Conservation (phyloP, 2,888 invertebrate genomes). For the Phortica okadai region DNA sequence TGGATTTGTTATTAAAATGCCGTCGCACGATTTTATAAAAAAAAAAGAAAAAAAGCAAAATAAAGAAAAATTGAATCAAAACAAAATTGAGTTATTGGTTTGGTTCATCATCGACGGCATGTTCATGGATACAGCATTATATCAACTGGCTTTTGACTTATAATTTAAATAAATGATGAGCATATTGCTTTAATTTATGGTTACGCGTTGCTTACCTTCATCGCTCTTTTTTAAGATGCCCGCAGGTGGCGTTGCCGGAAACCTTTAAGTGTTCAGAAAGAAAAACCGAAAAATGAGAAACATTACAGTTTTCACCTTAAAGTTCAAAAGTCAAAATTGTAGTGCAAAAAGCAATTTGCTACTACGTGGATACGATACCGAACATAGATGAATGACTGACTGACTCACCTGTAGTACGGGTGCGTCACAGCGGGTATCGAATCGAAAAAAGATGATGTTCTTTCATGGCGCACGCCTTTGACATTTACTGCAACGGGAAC, state of each 20-base stretch:
- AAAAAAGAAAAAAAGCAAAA: conserved; percentile 43
- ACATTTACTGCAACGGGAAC: conserved; percentile 71
- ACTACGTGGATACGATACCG: not conserved
- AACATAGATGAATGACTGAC: not conserved
- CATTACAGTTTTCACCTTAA: conserved; percentile 4
- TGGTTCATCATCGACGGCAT: conserved; percentile 42
- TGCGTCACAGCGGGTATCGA: conserved; percentile 76
- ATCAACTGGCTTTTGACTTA: conserved; percentile 3
- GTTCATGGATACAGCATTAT: not conserved
- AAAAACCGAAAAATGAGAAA: not conserved
- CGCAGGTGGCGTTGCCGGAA: conserved; percentile 73
- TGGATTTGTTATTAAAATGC: conserved; percentile 65
- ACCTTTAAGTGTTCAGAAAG: conserved; percentile 54
- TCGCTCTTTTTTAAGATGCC: conserved; percentile 75
- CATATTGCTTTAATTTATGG: conserved; percentile 52
- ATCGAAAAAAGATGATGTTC: conserved; percentile 77
- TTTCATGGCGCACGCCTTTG: conserved; percentile 77
- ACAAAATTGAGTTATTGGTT: conserved; percentile 70
- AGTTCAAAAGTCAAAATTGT: not conserved
- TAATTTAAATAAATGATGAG: conserved; percentile 72
- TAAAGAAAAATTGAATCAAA: conserved; percentile 49
- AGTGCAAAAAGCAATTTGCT: not conserved
- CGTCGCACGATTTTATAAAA: conserved; percentile 61
- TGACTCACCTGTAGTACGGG: conserved; percentile 75
- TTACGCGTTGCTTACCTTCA: conserved; percentile 70